A percentile compares a stretch with the other conserved stretches of the same genome.
These are phyloP conservation scores for Acanthopagrus latus DNA, from an alignment of 2,797 vertebrate species.

Conservation along the genomic window DNA sequence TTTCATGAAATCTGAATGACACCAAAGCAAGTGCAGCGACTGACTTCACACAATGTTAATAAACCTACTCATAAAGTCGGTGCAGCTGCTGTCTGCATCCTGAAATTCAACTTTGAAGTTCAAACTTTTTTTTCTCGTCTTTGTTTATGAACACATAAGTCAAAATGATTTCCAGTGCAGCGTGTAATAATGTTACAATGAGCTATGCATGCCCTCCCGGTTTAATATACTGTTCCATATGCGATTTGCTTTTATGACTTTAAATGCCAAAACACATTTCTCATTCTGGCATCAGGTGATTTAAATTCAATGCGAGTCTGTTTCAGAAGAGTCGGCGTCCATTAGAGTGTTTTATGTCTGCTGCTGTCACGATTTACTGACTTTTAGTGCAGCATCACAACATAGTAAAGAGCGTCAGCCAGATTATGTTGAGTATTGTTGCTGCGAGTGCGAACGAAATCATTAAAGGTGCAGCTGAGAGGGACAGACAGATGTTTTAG, in stretches of 20 bases:
- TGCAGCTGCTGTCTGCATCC: slow-evolving; percentile 6
- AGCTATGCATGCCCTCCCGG: slow-evolving; percentile 4
- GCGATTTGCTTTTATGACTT: slow-evolving; percentile 53
- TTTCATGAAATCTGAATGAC: background rate
- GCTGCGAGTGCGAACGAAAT: slow-evolving; percentile 62
- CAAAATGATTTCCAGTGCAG: slow-evolving; percentile 30
- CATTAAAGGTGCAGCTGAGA: slow-evolving; percentile 45
- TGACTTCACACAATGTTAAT: background rate
- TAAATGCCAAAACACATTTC: slow-evolving; percentile 49
- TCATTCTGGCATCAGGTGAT: slow-evolving; percentile 53
- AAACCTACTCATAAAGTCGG: background rate
- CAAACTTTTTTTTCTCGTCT: slow-evolving; percentile 14
- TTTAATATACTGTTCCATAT: slow-evolving; percentile 39
- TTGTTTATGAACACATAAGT: slow-evolving; percentile 31
- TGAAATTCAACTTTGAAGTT: background rate
- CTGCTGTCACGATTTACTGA: slow-evolving; percentile 68
- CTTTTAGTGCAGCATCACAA: slow-evolving; percentile 67
- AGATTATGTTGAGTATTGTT: slow-evolving; percentile 49
- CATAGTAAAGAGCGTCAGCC: slow-evolving; percentile 47
- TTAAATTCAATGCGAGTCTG: slow-evolving; percentile 62
- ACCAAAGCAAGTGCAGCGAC: background rate
- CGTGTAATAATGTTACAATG: slow-evolving; percentile 21
- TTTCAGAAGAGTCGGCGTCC: slow-evolving; percentile 57
- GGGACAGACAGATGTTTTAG: slow-evolving; percentile 24
- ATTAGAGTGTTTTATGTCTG: slow-evolving; percentile 74